Base-by-base conservation (phyloP, 1,140 invertebrate species). In the Drosophila sp. region DNA sequence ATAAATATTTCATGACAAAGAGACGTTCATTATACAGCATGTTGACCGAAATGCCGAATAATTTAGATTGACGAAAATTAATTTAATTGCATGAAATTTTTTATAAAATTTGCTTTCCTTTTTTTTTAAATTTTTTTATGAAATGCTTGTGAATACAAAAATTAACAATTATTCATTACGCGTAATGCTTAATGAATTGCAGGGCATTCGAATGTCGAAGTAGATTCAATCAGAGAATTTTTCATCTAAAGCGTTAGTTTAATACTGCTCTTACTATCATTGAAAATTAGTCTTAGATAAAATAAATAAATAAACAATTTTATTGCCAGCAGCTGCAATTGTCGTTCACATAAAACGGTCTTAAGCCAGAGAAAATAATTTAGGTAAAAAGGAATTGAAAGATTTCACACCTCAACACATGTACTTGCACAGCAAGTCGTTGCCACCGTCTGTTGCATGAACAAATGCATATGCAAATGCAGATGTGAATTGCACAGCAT, bases 281-380 rank as follows among this genome's bases (percentile, higher is more conserved):
- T 50, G 45, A 45, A 46, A 45, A 45, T 46, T 46, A 57, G 25
- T 58, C 9, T n/a, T 41, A 7, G 27, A 58, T 34, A 58, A 21
- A 46, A 7, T 41, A 7, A 14, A 58, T 34, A 58, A 21, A 46
- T 59, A 59, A 45, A 48, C 29, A 46, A 59, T 48, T 36, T 59
- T 11, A 59, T 59, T 59, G 29, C 41, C 41, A 32, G 18, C 14
- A 11, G 14, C 61, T 64, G 61, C 48, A 59, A 8, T 46, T 59
- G 41, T 59, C 57, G 16, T 64, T n/a, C 25, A 7, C 25, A 32
- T 53, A 64, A 64, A 53, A 41, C 27, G 27, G 32, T 5, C 25
- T 41, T 13, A 25, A 53, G 38, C 14, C 13, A 32, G 1, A 13
- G 25, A 32, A 43, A 32, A 53, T 43, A 32, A 64, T 32, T 46